Evolutionary conservation across 2,797 vertebrate genomes (phyloP).

Genomic region (Tinamus major): DNA sequence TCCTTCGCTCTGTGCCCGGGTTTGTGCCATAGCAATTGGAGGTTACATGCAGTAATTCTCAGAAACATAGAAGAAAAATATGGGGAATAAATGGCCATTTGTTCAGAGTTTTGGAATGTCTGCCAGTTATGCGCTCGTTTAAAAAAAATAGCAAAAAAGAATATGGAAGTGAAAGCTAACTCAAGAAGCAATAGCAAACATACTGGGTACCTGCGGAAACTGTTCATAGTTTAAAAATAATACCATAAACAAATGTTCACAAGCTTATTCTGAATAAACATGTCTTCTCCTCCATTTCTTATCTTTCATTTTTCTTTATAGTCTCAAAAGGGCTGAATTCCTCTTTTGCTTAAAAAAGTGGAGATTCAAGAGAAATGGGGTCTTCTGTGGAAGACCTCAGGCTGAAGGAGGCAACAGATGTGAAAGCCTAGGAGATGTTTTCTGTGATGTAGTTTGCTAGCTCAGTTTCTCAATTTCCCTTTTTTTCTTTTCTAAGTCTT

Average conservation of each 20-base stretch:
- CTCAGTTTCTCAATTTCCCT: not conserved
- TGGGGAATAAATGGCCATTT: conserved; percentile 52
- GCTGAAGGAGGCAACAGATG: not conserved
- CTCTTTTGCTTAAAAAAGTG: not conserved
- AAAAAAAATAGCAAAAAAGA: not conserved
- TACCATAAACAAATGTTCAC: not conserved
- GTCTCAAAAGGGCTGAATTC: not conserved
- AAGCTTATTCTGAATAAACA: not conserved
- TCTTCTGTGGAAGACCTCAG: not conserved
- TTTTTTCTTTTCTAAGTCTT: not conserved
- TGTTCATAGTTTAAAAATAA: not conserved
- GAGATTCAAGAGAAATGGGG: not conserved
- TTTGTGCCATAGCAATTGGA: conserved; percentile 65
- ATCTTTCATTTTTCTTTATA: not conserved
- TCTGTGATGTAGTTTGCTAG: not conserved
- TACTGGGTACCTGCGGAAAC: not conserved
- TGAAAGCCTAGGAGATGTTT: not conserved
- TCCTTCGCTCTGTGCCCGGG: not conserved
- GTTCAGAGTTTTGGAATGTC: conserved; percentile 29
- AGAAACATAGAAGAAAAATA: conserved; percentile 49
- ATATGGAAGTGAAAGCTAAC: not conserved
- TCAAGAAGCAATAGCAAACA: not conserved
- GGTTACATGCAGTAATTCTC: conserved; percentile 54
- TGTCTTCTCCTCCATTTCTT: not conserved
- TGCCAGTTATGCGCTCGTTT: conserved; percentile 58